Percentiles rank a stretch among this genome's conserved stretches.
phyloP scores from a whole-genome alignment of 2,888 invertebrate species.

The Dastarcus helophoroides region DNA sequence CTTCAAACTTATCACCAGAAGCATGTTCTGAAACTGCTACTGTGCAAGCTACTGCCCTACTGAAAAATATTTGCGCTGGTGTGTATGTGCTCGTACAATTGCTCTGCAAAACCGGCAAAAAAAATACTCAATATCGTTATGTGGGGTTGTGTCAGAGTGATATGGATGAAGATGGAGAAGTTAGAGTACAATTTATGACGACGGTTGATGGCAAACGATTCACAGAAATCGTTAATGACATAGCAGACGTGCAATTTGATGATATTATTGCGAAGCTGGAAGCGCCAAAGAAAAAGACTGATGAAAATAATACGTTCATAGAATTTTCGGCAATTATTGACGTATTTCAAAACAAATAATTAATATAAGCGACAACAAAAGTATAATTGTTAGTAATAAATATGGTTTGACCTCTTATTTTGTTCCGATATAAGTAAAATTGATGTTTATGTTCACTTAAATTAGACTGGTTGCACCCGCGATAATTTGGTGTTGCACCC shows the following conservation, averaged over 20 bases:
- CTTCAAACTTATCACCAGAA: no score
- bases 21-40: no score
- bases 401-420: no score
- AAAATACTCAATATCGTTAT: not conserved
- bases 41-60: no score
- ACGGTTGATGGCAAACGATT: conserved; percentile 3
- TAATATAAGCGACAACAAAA: conserved; percentile 11
- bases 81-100: no score
- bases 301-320: conserved; percentile 16
- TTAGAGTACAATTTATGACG: no score
- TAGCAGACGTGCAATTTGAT: conserved; percentile 19
- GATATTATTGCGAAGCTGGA: conserved; percentile 17
- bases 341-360: conserved; percentile 17
- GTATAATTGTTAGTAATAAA: conserved; percentile 4
- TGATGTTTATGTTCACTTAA: conserved; percentile 4
- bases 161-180: no score
- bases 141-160: not conserved
- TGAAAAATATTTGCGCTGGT: no score
- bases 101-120: not conserved
- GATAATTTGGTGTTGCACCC: conserved; percentile 4
- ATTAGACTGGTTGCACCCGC: conserved; percentile 5
- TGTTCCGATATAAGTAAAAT: not conserved
- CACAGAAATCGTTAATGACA: conserved; percentile 15
- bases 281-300: conserved; percentile 17
- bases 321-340: conserved; percentile 17